Evolutionary conservation across 2,797 vertebrate species (phyloP).

Genomic region (Smutsia temminckii): DNA sequence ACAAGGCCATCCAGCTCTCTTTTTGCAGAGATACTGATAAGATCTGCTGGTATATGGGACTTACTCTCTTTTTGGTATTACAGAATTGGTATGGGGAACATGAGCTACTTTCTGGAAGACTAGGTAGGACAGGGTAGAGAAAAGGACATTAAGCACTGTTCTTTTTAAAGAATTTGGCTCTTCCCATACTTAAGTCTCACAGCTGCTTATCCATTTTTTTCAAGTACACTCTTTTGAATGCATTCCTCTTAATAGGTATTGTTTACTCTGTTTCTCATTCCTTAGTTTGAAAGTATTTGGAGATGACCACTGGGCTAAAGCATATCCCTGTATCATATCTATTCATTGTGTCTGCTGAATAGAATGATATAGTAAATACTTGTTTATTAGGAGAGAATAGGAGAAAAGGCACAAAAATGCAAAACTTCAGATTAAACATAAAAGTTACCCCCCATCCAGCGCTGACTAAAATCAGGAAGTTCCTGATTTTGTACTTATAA

Average conservation of each 20-base stretch:
- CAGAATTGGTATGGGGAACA: not conserved
- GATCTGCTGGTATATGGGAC: not conserved
- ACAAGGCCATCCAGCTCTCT: not conserved
- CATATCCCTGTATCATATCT: not conserved
- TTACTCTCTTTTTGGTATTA: not conserved
- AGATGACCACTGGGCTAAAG: not conserved
- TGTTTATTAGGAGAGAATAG: not conserved
- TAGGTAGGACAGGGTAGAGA: not conserved
- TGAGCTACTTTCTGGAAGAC: not conserved
- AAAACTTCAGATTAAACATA: not conserved
- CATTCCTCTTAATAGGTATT: not conserved
- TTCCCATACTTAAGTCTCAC: not conserved
- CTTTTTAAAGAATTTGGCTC: not conserved
- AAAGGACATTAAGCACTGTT: not conserved
- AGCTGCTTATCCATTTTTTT: not conserved
- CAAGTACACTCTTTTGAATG: not conserved
- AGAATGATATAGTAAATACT: not conserved
- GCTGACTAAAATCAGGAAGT: not conserved
- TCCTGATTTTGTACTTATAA: not conserved
- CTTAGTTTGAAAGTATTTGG: not conserved
- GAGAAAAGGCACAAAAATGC: not conserved
- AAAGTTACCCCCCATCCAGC: not conserved
- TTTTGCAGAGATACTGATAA: not conserved
- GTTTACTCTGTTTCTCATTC: not conserved
- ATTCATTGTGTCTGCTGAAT: not conserved